Base-by-base conservation (phyloP, 2,113 vertebrate genomes). In the Plotosus lineatus region DNA sequence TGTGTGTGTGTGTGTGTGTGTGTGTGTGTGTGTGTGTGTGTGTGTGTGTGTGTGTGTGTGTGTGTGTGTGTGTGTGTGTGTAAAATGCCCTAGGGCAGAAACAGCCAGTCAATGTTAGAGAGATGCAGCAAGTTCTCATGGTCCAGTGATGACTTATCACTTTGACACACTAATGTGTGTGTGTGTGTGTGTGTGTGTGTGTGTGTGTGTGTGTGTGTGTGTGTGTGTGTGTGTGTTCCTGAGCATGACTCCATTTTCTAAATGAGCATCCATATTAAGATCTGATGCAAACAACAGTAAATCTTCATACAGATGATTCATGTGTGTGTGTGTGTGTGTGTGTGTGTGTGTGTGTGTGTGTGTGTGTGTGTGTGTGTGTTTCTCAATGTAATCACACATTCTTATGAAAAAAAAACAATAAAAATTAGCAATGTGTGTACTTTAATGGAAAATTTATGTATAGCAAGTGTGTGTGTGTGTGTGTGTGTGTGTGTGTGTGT, bases 31-130 rank as follows among this genome's bases (percentile, higher is more conserved):
- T 68, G 77, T 68, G 55, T 83, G 46, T 79, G 82, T 78, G 73
- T 83, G 75, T 83, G 78, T 74, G 75, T 68, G 55, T 83, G 40
- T 78, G 80, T 78, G 68, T 83, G 78, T 83, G 73, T 74, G 38
- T 46, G n/a, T 31, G 26, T 61, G 58, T n/a, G n/a, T n/a, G n/a
- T n/a, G n/a, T n/a, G 56, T 31, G 58, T 60, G 60, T 63, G 60
- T 26, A 42, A 28, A 26, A 73, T 74, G 65, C 69, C 75, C 68
- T 51, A 31, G 36, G 75, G 75, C 61, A 68, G 40, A n/a, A n/a
- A 65, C 26, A 74, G 36, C 50, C 79, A 82, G 79, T 75, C 74
- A 60, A 78, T 66, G 53, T 26, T 40, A 26, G 50, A 19, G 28
- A 71, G 61, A 75, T 42, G 53, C 81, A 77, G 81, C 28, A 53